Evolutionary conservation across 1,140 invertebrate genomes (phyloP).

Genomic region (Diabrotica undecimpunctata): DNA sequence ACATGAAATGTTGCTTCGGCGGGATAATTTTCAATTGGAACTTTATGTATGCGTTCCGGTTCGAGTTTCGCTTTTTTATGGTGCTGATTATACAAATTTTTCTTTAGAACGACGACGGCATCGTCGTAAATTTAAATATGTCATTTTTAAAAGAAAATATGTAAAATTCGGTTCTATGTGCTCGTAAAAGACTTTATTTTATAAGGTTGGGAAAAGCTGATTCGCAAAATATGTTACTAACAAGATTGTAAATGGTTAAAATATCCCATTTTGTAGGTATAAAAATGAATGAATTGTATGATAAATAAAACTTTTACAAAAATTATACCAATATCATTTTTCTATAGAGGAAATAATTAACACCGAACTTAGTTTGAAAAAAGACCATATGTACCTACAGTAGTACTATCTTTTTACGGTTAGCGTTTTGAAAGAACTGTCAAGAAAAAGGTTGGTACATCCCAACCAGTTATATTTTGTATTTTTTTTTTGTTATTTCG

Average conservation of each 20-base stretch:
- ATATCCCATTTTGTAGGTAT: not conserved
- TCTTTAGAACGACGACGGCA: not conserved
- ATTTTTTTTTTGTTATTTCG: too few species aligned
- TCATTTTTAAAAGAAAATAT: not conserved
- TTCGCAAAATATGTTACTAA: too few species aligned
- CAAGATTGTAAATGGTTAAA: not conserved
- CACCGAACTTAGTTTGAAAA: too few species aligned
- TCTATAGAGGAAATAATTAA: too few species aligned
- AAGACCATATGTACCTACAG: too few species aligned
- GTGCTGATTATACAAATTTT: not conserved
- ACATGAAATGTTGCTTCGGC: not conserved
- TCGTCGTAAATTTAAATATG: not conserved
- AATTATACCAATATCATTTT: too few species aligned
- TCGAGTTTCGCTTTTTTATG: not conserved
- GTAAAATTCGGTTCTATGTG: not conserved
- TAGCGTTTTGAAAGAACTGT: too few species aligned
- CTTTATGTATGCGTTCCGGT: not conserved
- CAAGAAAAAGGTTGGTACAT: too few species aligned
- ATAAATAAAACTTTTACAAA: not conserved
- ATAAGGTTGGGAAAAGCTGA: not conserved
- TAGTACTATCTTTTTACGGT: too few species aligned
- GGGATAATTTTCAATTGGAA: constrained; percentile 6
- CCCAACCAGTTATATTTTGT: too few species aligned
- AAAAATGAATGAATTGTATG: not conserved
- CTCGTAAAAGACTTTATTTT: not conserved